A percentile compares a stretch with the other conserved stretches of the same genome.
Conservation (phyloP, 2,888 invertebrate genomes). For the Perizoma flavofasciatum region DNA sequence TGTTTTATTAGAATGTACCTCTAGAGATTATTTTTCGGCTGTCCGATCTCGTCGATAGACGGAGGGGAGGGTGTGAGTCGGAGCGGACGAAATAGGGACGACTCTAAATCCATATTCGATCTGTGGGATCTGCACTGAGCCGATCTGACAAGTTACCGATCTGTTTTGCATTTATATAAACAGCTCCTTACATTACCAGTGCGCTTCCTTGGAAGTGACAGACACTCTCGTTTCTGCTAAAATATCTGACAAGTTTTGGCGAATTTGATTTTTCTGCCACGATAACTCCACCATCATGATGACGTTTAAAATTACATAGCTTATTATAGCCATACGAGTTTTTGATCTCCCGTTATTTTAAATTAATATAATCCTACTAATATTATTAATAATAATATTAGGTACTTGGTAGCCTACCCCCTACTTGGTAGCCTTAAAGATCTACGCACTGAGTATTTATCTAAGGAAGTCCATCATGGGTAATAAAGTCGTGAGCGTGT, state of each 20-base stretch:
- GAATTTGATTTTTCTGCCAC: constrained; percentile 7
- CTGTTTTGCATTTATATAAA: constrained; percentile 84
- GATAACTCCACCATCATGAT: background rate
- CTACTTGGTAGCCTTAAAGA: no score
- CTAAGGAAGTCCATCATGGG: no score
- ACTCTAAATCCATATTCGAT: constrained; percentile 83
- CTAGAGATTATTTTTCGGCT: constrained; percentile 78
- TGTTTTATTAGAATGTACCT: constrained; percentile 50
- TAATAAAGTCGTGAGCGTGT: no score
- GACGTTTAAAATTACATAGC: no score
- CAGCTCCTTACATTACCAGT: constrained; percentile 72
- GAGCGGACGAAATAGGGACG: constrained; percentile 69
- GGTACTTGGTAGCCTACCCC: no score
- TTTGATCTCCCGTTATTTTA: no score
- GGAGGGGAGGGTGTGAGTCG: constrained; percentile 64
- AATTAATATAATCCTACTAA: no score
- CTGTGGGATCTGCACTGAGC: constrained; percentile 78
- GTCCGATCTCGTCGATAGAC: constrained; percentile 71
- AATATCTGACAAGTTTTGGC: constrained; percentile 12
- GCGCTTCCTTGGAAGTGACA: constrained; percentile 56
- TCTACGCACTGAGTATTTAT: no score
- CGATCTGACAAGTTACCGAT: constrained; percentile 82
- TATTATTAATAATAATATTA: no score
- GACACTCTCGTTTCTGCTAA: constrained; percentile 30
- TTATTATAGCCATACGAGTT: no score